phyloP scores from a whole-genome alignment of 1,140 invertebrate species.

The Bombus fervidus region DNA sequence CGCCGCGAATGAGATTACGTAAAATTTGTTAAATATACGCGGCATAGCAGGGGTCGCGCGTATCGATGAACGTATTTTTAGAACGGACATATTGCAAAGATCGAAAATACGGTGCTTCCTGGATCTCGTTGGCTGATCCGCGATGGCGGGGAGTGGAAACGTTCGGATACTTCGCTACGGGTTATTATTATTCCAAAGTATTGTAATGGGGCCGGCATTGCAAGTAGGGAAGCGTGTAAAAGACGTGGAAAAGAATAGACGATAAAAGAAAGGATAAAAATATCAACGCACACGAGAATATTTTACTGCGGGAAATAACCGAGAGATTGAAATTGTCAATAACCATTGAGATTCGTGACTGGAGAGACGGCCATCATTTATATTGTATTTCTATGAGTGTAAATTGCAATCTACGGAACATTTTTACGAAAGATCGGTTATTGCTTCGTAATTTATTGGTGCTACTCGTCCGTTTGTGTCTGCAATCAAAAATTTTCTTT shows the following conservation, averaged over 20 bases:
- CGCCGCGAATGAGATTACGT: background rate
- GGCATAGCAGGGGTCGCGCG: background rate
- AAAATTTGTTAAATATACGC: constrained; percentile 19
- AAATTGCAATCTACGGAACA: background rate
- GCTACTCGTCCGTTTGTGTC: background rate
- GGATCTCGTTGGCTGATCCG: background rate
- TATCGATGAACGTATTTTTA: constrained; percentile 4
- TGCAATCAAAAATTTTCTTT: no score
- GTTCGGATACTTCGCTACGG: background rate
- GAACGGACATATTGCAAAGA: background rate
- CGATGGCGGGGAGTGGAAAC: background rate
- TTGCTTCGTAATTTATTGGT: background rate
- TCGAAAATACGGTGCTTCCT: background rate
- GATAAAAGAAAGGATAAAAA: background rate
- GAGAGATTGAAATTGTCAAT: background rate
- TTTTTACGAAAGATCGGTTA: background rate
- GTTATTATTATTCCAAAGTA: constrained; percentile 12
- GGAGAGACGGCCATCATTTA: background rate
- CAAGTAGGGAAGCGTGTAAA: no score
- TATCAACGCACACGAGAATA: no score
- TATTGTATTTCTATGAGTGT: background rate
- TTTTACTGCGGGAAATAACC: background rate
- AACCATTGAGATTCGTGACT: background rate
- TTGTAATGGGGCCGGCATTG: background rate
- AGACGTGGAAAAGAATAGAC: background rate